Percentiles rank a stretch among this genome's conserved stretches.
phyloP scores from a whole-genome alignment of 1,140 invertebrate genomes.

The Ceratina australensis region DNA sequence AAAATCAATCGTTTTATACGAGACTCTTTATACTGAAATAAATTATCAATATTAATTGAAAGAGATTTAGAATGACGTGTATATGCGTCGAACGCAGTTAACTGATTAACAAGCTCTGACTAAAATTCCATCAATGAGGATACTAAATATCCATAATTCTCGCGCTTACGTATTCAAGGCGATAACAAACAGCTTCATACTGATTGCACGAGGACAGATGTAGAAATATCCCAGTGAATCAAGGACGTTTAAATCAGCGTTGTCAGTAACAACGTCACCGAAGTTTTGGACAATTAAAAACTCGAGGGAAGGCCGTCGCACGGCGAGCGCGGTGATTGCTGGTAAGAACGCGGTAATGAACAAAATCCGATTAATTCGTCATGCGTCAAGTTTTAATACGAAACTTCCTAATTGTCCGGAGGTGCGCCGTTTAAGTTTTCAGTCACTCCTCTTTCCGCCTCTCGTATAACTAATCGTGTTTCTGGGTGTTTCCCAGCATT shows the following conservation, averaged over 20 bases:
- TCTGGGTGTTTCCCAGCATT: not conserved
- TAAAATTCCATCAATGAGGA: too few relatives aligned
- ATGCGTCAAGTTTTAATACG: conserved; percentile 54
- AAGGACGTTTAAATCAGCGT: conserved; percentile 6
- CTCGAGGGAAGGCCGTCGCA: conserved; percentile 22
- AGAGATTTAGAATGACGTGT: too few relatives aligned
- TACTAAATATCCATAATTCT: too few relatives aligned
- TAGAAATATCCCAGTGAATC: not conserved
- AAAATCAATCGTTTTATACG: too few relatives aligned
- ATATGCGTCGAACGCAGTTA: too few relatives aligned
- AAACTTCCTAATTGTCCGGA: conserved; percentile 58
- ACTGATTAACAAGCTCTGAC: too few relatives aligned
- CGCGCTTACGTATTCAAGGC: too few relatives aligned
- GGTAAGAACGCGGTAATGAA: conserved; percentile 55
- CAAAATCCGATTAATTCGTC: conserved; percentile 61
- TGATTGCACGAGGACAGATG: too few relatives aligned
- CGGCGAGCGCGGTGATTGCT: conserved; percentile 32
- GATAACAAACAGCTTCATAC: too few relatives aligned
- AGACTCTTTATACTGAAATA: too few relatives aligned
- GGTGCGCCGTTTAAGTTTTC: conserved; percentile 40
- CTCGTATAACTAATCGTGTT: conserved; percentile 48
- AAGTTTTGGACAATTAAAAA: conserved; percentile 48
- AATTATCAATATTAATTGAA: too few relatives aligned
- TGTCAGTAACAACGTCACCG: conserved; percentile 8
- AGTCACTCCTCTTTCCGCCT: not conserved